A percentile compares a stretch with the other conserved stretches of the same genome.
These are phyloP conservation scores for Philereme vetulata DNA, from an alignment of 2,888 invertebrate genomes.

Conservation along the genomic window DNA sequence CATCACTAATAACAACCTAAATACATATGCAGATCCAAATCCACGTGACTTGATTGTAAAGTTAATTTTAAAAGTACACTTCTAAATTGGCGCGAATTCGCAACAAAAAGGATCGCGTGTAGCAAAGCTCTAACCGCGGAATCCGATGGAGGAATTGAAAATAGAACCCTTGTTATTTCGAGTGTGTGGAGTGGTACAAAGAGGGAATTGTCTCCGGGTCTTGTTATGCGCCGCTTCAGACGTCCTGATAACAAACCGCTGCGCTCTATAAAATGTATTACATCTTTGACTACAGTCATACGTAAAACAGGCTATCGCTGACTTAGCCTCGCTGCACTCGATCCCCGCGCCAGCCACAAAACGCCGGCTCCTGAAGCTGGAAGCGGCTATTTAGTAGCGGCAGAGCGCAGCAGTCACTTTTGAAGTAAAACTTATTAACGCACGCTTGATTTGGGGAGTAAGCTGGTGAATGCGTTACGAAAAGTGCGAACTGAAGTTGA, in stretches of 20 bases:
- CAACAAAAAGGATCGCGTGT: conserved; percentile 18
- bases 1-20: too few species aligned
- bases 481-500: too few species aligned
- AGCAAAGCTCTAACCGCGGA: conserved; percentile 52
- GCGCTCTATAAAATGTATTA: conserved; percentile 35
- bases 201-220: conserved; percentile 73
- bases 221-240: conserved; percentile 77
- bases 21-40: too few species aligned
- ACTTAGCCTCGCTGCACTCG: background rate
- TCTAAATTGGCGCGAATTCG: conserved; percentile 3
- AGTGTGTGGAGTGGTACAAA: conserved; percentile 78
- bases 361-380: too few species aligned
- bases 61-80: too few species aligned
- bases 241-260: conserved; percentile 76
- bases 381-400: too few species aligned
- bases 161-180: conserved; percentile 82
- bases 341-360: too few species aligned
- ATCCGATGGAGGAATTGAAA: conserved; percentile 75
- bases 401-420: too few species aligned
- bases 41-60: too few species aligned
- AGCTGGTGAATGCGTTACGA: too few species aligned
- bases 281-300: conserved; percentile 22
- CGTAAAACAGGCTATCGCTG: conserved; percentile 1
- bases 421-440: too few species aligned
- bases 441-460: too few species aligned